Conservation (phyloP, 2,113 vertebrate species). For the Tricholaema leucomelas region DNA sequence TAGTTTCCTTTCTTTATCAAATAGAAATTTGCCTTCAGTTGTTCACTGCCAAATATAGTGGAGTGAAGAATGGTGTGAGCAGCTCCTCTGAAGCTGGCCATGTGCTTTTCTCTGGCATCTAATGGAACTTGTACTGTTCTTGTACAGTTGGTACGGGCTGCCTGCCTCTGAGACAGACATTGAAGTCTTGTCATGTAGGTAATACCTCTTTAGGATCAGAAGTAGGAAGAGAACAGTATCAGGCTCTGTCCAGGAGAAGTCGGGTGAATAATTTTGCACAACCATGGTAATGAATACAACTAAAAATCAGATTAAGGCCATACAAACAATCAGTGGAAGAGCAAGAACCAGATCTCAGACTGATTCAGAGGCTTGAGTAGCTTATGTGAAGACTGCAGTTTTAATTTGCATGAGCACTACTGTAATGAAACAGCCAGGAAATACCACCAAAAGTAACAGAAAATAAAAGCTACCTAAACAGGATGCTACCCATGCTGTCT, state of each 20-base stretch:
- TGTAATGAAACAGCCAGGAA: not conserved
- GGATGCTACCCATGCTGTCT: not conserved
- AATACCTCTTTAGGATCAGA: not conserved
- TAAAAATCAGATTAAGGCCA: not conserved
- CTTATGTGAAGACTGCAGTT: not conserved
- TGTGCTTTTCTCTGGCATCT: not conserved
- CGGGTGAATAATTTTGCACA: not conserved
- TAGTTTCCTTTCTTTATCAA: not conserved
- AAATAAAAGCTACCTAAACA: not conserved
- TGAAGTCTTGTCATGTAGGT: not conserved
- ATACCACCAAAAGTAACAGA: not conserved
- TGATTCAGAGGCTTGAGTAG: not conserved
- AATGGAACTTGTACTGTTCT: not conserved
- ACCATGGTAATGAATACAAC: fast-evolving
- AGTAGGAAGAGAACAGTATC: not conserved
- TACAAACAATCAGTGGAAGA: not conserved
- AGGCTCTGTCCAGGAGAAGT: not conserved
- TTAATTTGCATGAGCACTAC: not conserved
- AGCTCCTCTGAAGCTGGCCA: not conserved
- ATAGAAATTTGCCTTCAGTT: not conserved
- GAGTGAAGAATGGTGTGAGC: not conserved
- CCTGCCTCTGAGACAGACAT: not conserved
- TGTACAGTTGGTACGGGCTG: not conserved
- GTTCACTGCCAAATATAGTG: not conserved
- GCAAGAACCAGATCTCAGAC: not conserved